Evolutionary conservation across 1,140 invertebrate genomes (phyloP).

Genomic region (Paralvinella palmiformis): DNA sequence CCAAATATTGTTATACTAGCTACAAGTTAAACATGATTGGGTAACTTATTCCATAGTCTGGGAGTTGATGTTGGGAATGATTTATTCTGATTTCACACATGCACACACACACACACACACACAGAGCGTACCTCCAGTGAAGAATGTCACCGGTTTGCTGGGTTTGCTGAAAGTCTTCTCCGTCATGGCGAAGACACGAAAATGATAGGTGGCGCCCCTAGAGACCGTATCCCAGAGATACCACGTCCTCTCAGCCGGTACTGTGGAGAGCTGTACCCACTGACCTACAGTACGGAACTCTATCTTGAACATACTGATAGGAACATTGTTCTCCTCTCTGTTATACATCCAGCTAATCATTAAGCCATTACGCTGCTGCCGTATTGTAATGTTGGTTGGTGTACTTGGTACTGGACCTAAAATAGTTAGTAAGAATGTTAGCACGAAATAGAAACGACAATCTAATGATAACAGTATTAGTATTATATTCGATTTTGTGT

Average conservation of each 20-base stretch:
- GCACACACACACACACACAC: no score
- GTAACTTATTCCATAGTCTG: no score
- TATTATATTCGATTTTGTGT: no score
- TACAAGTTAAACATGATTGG: not conserved
- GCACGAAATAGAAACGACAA: no score
- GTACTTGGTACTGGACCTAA: constrained; percentile 79
- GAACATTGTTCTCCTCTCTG: constrained; percentile 63
- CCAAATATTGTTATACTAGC: not conserved
- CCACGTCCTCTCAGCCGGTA: constrained; percentile 71
- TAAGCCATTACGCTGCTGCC: constrained; percentile 80
- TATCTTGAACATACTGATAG: constrained; percentile 81
- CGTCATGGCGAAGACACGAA: constrained; percentile 6
- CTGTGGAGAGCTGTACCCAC: constrained; percentile 82
- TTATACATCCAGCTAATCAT: constrained; percentile 80
- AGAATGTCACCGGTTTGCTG: not conserved
- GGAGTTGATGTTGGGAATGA: no score
- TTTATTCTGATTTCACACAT: no score
- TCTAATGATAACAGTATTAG: no score
- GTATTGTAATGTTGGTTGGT: constrained; percentile 78
- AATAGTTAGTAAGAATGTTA: constrained; percentile 21
- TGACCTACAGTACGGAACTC: constrained; percentile 67
- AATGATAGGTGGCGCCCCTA: constrained; percentile 16
- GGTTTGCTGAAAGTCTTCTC: not conserved
- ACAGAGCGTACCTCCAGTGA: not conserved
- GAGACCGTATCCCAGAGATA: constrained; percentile 19